Evolutionary conservation across 2,797 vertebrate species (phyloP), one percentile per base, ranked within the genome.

Genomic region (Pitangus sulphuratus): DNA sequence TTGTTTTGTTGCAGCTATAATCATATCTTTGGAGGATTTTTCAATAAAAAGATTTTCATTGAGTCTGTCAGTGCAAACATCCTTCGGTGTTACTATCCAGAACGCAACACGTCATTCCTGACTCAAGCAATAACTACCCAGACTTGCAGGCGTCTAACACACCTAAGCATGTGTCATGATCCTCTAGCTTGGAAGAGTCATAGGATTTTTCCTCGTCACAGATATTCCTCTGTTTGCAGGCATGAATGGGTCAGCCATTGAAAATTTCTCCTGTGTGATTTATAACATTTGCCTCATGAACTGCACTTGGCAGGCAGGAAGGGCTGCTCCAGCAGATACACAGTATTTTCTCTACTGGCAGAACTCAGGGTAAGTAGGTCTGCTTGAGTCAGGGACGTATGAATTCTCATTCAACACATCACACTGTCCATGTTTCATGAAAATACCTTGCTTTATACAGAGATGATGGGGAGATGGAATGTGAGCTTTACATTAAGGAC

Each of bases 201-300:
- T 45, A 39, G 0, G 1, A 15, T 12, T 88, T 57, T 44, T 35
- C 22, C 11, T 58, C 50, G 51, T 4, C 16, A 18, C 0, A 0
- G 51, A 25, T 21, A 42, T 84, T 44, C n/a, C 31, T 61, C 18
- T 80, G 6, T 64, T 68, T 87, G 37, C 94, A 98, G 97, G 93
- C 4, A 26, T 5, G 6, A 39, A 90, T 1, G 86, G 87, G 12
- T 89, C 97, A 0, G 89, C 94, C 4, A 79, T 95, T 39, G 62
- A 53, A 25, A 97, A 97, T 19, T 93, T 98, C 88, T 93, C 96
- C 66, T 98, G 97, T 18, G n/a, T 78, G 2, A 68, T 98, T 80
- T 97, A 95, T 47, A 48, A 93, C 0, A 4, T 72, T 21, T 75
- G 93, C 28, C 37, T 96, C 83, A 95, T 98, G 97, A 97, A 97